Conservation (phyloP, 2,113 vertebrate species). For the Tetraodon nigroviridis region DNA sequence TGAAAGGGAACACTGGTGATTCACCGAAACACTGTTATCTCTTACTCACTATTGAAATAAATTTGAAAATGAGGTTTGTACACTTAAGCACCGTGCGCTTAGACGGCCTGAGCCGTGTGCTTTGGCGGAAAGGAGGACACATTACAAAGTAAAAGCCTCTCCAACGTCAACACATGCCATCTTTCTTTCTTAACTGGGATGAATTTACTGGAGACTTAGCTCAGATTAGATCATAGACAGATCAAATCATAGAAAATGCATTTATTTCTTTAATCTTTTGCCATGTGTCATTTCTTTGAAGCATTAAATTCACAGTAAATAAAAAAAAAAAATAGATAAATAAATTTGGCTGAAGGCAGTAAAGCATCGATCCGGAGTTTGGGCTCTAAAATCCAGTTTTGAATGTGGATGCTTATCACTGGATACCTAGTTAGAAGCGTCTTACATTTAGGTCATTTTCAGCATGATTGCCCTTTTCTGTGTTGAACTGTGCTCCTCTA, state of each 20-base stretch:
- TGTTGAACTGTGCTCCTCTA: slow-evolving; percentile 67
- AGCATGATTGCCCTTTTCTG: slow-evolving; percentile 78
- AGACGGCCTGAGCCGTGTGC: slow-evolving; percentile 53
- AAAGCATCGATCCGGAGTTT: slow-evolving; percentile 42
- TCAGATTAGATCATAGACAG: slow-evolving; percentile 17
- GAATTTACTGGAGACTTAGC: slow-evolving; percentile 28
- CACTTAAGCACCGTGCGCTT: slow-evolving; percentile 63
- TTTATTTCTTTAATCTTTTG: slow-evolving; percentile 9
- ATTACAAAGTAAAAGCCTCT: slow-evolving; percentile 41
- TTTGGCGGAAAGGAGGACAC: slow-evolving; percentile 42
- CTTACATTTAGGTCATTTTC: slow-evolving; percentile 79
- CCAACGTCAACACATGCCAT: slow-evolving; percentile 20
- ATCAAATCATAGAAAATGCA: no score
- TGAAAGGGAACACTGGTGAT: slow-evolving; percentile 77
- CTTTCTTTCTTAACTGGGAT: slow-evolving; percentile 35
- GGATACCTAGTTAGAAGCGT: slow-evolving; percentile 72
- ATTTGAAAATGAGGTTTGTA: slow-evolving; percentile 74
- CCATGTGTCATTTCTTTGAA: slow-evolving; percentile 27
- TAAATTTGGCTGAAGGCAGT: slow-evolving; percentile 39
- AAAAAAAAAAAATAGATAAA: slow-evolving; percentile 35
- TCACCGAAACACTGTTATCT: slow-evolving; percentile 75
- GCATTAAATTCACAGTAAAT: slow-evolving; percentile 16
- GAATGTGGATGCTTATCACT: slow-evolving; percentile 69
- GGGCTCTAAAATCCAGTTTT: slow-evolving; percentile 74
- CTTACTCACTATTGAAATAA: slow-evolving; percentile 70